These are phyloP conservation scores for Melanotaenia nigrans DNA, from an alignment of 2,797 vertebrate genomes.

Conservation along the genomic window DNA sequence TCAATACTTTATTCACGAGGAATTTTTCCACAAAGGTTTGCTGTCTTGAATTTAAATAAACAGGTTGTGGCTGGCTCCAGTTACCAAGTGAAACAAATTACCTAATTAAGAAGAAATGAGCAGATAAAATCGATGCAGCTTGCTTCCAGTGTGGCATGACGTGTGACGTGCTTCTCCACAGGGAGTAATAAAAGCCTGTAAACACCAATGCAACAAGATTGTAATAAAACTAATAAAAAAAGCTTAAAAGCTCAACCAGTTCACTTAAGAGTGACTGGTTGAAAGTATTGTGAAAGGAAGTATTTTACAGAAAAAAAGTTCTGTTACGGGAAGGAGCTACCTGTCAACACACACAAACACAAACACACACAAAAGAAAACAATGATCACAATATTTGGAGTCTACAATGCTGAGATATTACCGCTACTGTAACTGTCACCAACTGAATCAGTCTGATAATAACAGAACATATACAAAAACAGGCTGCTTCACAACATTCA, in stretches of 20 bases:
- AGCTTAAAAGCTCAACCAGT: slow-evolving; percentile 21
- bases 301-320: slow-evolving; percentile 17
- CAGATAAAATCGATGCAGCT: slow-evolving; percentile 77
- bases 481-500: slow-evolving; percentile 38
- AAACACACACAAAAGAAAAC: slow-evolving; percentile 19
- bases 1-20: slow-evolving; percentile 74
- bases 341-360: slow-evolving; percentile 31
- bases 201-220: slow-evolving; percentile 53
- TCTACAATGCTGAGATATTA: slow-evolving; percentile 13
- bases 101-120: slow-evolving; percentile 82
- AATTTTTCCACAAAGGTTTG: slow-evolving; percentile 56
- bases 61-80: slow-evolving; percentile 66
- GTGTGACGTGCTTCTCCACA: slow-evolving; percentile 58
- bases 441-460: slow-evolving; percentile 53
- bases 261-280: slow-evolving; percentile 34
- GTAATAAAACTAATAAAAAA: slow-evolving; percentile 19
- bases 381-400: slow-evolving; percentile 49
- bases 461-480: slow-evolving; percentile 56
- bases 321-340: slow-evolving; percentile 51
- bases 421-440: slow-evolving; percentile 12
- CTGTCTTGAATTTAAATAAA: slow-evolving; percentile 74
- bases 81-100: slow-evolving; percentile 81
- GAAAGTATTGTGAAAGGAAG: slow-evolving; percentile 2
- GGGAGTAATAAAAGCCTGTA: slow-evolving; percentile 62
- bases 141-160: slow-evolving; percentile 65